Base-by-base conservation (phyloP, 2,113 vertebrate genomes). In the Colius striatus region DNA sequence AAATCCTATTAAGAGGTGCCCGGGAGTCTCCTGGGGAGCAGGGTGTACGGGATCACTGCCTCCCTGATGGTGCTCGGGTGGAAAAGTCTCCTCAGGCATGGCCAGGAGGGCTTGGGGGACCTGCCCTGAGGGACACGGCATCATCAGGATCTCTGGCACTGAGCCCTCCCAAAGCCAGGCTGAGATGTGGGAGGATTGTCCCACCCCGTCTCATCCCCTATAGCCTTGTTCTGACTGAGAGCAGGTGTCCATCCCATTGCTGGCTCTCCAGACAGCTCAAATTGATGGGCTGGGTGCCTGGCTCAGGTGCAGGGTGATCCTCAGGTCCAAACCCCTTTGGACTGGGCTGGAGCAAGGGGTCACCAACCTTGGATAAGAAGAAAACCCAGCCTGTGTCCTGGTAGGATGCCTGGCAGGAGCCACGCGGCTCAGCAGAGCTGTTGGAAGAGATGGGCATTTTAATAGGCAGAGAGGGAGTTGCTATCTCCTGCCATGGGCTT, bases 1-100 rank as follows among this genome's bases (percentile, higher is more conserved):
- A 92, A 96, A 94, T 83, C 94, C 89, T 96, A 98, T 98, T 98
- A 98, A 92, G 95, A 97, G 98, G 98, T 97, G 97, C 97, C 98
- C 92, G 53, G 86, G 94, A 96, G 98, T 98, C 98, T 98, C 98
- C 95, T 29, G 92, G 97, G 96, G 95, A 97, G 93, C 97, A 54
- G 97, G 96, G 94, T 62, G 53, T 41, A 97, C 67, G 47, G 57
- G 45, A 30, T 38, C 62, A 21, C 90, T 95, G 96, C 94, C 96
- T 41, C 38, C 38, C 38, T 41, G 38, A 41, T 41, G 38, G 38
- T 12, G 12, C 38, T 84, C 0, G n/a, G 71, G 61, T 84, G 81
- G 81, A 62, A 12, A 60, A 91, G 55, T 45, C 5, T 51, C 87
- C 84, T 54, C 81, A 21, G 84, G 87, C 57, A 68, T 5, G 7